A percentile compares a stretch with the other conserved stretches of the same genome.
These are phyloP conservation scores for Triplophysa siluroides DNA, from an alignment of 2,113 vertebrate genomes.

Conservation along the genomic window DNA sequence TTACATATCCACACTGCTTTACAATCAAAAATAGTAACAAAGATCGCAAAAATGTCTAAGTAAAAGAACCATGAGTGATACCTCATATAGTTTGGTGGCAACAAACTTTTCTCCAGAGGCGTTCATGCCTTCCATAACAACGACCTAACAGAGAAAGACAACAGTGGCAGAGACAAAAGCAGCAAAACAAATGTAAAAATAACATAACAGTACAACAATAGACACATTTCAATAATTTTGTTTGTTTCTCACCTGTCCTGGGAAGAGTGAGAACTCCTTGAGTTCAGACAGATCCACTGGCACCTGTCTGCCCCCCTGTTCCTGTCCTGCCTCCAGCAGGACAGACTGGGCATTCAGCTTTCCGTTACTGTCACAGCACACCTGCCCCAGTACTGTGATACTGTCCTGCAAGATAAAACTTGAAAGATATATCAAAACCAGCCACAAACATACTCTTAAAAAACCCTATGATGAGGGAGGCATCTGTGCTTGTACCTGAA, in stretches of 20 bases:
- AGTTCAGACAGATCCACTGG: slow-evolving; percentile 79
- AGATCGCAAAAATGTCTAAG: too few relatives aligned
- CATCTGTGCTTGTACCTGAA: slow-evolving; percentile 76
- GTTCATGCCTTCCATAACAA: slow-evolving; percentile 88
- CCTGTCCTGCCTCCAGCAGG: slow-evolving; percentile 81
- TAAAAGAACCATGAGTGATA: slow-evolving; percentile 40
- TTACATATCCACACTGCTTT: too few relatives aligned
- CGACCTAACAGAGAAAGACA: slow-evolving; percentile 71
- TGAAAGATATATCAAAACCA: neutral
- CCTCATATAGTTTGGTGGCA: slow-evolving; percentile 86
- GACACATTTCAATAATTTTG: neutral
- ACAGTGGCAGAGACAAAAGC: neutral
- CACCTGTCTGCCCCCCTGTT: slow-evolving; percentile 76
- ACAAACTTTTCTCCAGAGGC: slow-evolving; percentile 78
- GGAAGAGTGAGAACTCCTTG: slow-evolving; percentile 87
- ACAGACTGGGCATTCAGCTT: slow-evolving; percentile 86
- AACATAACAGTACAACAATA: too few relatives aligned
- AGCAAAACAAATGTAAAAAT: neutral
- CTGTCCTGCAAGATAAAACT: slow-evolving; percentile 70
- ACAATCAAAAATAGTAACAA: too few relatives aligned
- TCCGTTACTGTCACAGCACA: slow-evolving; percentile 87
- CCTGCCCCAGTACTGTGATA: slow-evolving; percentile 80
- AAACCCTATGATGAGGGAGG: neutral
- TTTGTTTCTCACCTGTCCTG: slow-evolving; percentile 81
- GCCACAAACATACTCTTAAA: neutral